Conservation (phyloP, 2,888 invertebrate genomes). For the Pammene fasciana region DNA sequence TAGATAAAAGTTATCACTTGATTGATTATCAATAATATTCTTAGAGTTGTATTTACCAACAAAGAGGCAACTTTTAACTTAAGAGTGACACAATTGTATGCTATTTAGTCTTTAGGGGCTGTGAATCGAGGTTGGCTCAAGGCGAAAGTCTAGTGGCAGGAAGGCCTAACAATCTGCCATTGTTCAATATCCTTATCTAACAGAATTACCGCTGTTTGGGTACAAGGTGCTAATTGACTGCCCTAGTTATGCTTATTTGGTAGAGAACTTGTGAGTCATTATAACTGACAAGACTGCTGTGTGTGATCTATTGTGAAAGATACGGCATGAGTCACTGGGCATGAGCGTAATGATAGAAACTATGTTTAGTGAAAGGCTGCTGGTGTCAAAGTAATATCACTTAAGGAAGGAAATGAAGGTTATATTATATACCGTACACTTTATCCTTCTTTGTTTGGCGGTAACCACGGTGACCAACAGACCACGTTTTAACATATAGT, state of each 20-base stretch:
- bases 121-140: slow-evolving; percentile 49
- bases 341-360: neutral
- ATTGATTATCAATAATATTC: neutral
- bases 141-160: slow-evolving; percentile 1
- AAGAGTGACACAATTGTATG: slow-evolving; percentile 35
- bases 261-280: slow-evolving; percentile 33
- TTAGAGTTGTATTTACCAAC: neutral
- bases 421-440: neutral
- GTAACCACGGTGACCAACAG: too few species aligned
- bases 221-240: slow-evolving; percentile 33
- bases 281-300: neutral
- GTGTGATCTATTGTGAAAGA: slow-evolving; percentile 24
- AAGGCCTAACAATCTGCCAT: slow-evolving; percentile 12
- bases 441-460: neutral
- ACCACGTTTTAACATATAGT: too few species aligned
- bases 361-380: slow-evolving; percentile 19
- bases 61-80: neutral
- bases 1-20: neutral
- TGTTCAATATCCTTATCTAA: slow-evolving; percentile 7
- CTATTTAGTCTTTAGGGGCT: slow-evolving; percentile 70
- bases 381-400: neutral
- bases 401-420: neutral
- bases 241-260: slow-evolving; percentile 23
- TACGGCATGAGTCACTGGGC: slow-evolving; percentile 28
- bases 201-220: slow-evolving; percentile 20